phyloP scores from a whole-genome alignment of 2,113 vertebrate species.

The Nycticryphes semicollaris region DNA sequence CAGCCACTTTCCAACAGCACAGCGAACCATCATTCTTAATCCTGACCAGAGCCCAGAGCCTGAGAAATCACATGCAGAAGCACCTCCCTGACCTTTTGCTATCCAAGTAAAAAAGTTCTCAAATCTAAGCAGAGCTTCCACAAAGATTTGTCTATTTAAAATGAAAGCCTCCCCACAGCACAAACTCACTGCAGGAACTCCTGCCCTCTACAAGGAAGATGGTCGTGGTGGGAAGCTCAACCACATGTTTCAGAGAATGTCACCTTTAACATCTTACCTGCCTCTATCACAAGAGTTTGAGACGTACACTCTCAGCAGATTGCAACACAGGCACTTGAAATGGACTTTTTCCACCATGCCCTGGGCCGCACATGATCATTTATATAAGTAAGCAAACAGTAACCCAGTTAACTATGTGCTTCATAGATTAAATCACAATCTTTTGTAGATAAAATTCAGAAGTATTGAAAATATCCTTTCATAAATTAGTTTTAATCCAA shows the following conservation, averaged over 20 bases:
- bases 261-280: conserved; percentile 10
- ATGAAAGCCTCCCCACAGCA: background rate
- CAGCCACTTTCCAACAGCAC: background rate
- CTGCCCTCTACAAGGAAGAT: background rate
- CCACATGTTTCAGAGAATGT: background rate
- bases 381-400: background rate
- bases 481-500: background rate
- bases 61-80: background rate
- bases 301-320: background rate
- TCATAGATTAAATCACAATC: background rate
- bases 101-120: background rate
- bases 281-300: background rate
- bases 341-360: background rate
- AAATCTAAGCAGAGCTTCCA: background rate
- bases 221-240: background rate
- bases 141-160: background rate
- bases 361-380: background rate
- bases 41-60: background rate
- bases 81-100: background rate
- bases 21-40: background rate
- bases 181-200: background rate
- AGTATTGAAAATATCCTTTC: background rate
- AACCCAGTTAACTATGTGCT: background rate
- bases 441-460: background rate
- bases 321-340: background rate